phyloP scores from a whole-genome alignment of 1,140 invertebrate genomes.

The Eulimnadia texana region DNA sequence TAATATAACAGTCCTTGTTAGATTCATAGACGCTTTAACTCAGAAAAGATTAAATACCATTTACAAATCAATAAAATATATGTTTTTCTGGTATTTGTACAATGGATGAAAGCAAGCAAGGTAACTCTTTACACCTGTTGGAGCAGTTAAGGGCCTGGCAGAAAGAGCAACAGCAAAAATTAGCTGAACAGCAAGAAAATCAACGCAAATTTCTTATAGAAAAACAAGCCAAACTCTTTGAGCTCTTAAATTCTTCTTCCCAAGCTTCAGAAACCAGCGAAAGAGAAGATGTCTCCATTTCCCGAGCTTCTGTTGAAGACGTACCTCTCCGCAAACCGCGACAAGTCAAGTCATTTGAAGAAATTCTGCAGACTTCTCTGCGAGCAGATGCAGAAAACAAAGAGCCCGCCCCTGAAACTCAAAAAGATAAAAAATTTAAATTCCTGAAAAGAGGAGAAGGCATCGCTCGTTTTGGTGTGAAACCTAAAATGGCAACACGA shows the following conservation, averaged over 20 bases:
- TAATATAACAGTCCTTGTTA: no score
- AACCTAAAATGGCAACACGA: background rate
- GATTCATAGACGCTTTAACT: no score
- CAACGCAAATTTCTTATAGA: conserved; percentile 2
- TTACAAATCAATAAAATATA: no score
- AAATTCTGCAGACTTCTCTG: conserved; percentile 3
- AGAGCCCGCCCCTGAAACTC: background rate
- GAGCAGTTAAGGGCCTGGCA: conserved; percentile 10
- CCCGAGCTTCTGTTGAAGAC: conserved; percentile 5
- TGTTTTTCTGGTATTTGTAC: no score
- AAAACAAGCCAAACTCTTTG: conserved; percentile 8
- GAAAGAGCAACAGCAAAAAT: conserved; percentile 7
- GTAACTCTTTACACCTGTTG: background rate
- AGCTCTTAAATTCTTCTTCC: background rate
- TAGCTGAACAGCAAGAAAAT: conserved; percentile 13
- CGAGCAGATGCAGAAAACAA: background rate
- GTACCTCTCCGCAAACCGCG: conserved; percentile 8
- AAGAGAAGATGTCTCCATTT: background rate
- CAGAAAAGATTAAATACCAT: no score
- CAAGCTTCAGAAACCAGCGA: background rate
- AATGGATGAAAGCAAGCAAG: no score
- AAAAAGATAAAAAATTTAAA: conserved; percentile 3
- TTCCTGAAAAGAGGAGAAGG: conserved; percentile 15
- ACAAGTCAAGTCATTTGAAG: background rate
- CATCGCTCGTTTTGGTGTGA: conserved; percentile 11